A percentile compares a stretch with the other conserved stretches of the same genome.
phyloP scores from a whole-genome alignment of 2,113 vertebrate species.

The Lagopus muta region DNA sequence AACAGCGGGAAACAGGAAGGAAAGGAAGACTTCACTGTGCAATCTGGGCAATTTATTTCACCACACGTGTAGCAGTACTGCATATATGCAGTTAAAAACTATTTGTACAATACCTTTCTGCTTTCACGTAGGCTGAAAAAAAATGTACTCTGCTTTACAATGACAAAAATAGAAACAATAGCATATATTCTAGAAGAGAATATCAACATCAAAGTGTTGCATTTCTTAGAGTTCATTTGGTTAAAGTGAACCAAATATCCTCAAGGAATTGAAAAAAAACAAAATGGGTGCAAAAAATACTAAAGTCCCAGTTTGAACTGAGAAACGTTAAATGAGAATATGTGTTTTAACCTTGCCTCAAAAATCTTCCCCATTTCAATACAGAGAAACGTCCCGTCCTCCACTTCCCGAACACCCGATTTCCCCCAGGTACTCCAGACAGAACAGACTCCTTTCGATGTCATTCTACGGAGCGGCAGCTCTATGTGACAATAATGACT shows the following conservation, averaged over 20 bases:
- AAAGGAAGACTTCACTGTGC: not conserved
- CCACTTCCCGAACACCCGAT: not conserved
- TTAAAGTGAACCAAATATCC: not conserved
- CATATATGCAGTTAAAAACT: not conserved
- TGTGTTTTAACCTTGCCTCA: not conserved
- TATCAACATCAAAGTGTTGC: not conserved
- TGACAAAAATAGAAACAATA: not conserved
- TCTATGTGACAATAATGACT: slow-evolving; percentile 68
- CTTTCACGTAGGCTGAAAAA: not conserved
- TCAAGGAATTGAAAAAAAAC: not conserved
- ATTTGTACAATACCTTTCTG: not conserved
- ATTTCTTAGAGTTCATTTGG: not conserved
- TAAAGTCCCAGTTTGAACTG: not conserved
- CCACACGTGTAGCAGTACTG: slow-evolving; percentile 5
- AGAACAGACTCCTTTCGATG: slow-evolving; percentile 60
- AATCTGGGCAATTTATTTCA: slow-evolving; percentile 29
- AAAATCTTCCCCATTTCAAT: not conserved
- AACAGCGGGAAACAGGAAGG: not conserved
- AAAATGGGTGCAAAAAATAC: not conserved
- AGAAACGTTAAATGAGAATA: not conserved
- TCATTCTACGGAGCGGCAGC: slow-evolving; percentile 63
- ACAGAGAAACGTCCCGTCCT: not conserved
- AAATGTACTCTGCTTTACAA: not conserved
- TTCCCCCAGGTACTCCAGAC: slow-evolving; percentile 14
- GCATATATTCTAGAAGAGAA: not conserved